These are phyloP conservation scores for Entomobrya multifasciata DNA, from an alignment of 2,888 invertebrate species.

Conservation along the genomic window DNA sequence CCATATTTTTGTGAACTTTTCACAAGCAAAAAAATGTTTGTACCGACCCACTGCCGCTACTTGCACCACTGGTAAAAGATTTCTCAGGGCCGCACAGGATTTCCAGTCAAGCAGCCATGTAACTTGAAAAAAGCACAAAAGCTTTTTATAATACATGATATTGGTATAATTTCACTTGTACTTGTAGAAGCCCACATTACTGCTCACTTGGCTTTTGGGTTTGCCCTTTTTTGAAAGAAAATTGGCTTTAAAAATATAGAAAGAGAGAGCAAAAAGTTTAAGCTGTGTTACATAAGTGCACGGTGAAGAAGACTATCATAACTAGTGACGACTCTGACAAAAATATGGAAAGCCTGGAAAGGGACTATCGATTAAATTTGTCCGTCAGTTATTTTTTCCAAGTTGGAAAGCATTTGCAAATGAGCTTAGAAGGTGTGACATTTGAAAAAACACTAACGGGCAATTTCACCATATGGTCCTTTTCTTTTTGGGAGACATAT, in stretches of 20 bases:
- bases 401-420: no score
- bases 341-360: no score
- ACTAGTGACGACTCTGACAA: conserved; percentile 9
- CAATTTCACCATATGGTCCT: no score
- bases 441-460: no score
- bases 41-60: background rate
- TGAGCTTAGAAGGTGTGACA: no score
- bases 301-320: background rate
- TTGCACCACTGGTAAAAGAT: conserved; percentile 44
- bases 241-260: conserved; percentile 66
- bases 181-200: background rate
- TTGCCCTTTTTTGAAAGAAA: conserved; percentile 29
- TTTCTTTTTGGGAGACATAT: no score
- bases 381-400: no score
- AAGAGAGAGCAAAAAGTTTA: conserved; percentile 50
- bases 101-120: conserved; percentile 66
- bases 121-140: conserved; percentile 47
- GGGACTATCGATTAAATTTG: no score
- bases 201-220: conserved; percentile 12
- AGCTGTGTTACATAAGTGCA: conserved; percentile 8
- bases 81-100: conserved; percentile 69
- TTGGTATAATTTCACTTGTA: background rate
- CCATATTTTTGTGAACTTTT: conserved; percentile 35
- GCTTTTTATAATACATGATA: conserved; percentile 17
- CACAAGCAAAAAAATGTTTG: conserved; percentile 26